Percentiles rank a stretch among this genome's conserved stretches.
These are phyloP conservation scores for Laticauda colubrina DNA, from an alignment of 2,113 vertebrate genomes.

Conservation along the genomic window DNA sequence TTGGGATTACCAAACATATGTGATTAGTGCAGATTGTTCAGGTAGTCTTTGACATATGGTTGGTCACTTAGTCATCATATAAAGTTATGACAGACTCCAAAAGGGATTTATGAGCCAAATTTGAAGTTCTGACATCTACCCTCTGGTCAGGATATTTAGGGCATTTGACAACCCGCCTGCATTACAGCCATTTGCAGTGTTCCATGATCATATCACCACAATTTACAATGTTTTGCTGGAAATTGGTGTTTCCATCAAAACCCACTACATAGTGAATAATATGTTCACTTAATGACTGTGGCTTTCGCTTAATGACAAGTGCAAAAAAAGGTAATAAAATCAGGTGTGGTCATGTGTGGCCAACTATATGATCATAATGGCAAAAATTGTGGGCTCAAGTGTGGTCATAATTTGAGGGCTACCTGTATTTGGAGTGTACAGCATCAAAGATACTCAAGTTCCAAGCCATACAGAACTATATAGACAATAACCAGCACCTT, in stretches of 20 bases:
- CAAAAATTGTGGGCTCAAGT: not conserved
- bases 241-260: not conserved
- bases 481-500: not conserved
- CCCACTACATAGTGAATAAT: not conserved
- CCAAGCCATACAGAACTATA: not conserved
- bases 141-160: not conserved
- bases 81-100: not conserved
- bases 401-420: not conserved
- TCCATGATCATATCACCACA: not conserved
- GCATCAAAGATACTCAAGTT: not conserved
- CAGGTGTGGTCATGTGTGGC: not conserved
- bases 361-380: not conserved
- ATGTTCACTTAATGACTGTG: not conserved
- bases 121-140: not conserved
- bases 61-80: not conserved
- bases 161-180: not conserved
- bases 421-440: not conserved
- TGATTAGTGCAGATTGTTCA: not conserved
- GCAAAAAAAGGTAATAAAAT: not conserved
- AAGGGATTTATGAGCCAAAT: not conserved
- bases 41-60: not conserved
- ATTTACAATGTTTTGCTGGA: not conserved
- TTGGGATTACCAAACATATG: not conserved
- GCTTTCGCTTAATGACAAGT: not conserved
- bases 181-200: not conserved